Evolutionary conservation across 2,888 invertebrate genomes (phyloP).

Genomic region (Aleiodes leptofemur): DNA sequence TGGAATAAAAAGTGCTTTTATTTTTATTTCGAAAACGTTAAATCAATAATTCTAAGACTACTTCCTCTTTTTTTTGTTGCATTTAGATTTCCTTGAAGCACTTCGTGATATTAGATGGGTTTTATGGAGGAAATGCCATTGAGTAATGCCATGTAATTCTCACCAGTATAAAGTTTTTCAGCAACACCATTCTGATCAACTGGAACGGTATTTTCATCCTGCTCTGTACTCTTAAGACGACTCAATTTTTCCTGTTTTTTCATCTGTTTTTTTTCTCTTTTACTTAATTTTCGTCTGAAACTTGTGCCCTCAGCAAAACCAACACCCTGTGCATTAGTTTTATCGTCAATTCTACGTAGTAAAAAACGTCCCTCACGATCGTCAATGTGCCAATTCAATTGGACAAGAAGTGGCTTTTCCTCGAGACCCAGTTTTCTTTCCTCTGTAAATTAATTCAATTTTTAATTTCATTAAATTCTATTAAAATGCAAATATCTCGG

Average conservation of each 20-base stretch:
- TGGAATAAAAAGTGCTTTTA: not conserved
- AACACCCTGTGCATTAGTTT: conserved; percentile 82
- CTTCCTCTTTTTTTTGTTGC: not conserved
- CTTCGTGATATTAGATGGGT: not conserved
- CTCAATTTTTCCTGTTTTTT: conserved; percentile 95
- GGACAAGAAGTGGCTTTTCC: conserved; percentile 96
- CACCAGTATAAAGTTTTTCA: conserved; percentile 93
- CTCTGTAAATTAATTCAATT: conserved; percentile 77
- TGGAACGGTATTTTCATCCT: conserved; percentile 77
- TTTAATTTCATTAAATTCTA: not conserved
- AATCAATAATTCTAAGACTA: conserved; percentile 5
- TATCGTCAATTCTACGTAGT: conserved; percentile 91
- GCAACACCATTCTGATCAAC: conserved; percentile 88
- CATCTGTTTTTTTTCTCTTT: conserved; percentile 97
- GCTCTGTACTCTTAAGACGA: conserved; percentile 83
- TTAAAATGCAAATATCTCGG: not conserved
- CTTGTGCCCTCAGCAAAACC: conserved; percentile 86
- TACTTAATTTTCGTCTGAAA: conserved; percentile 95
- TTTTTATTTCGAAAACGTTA: not conserved
- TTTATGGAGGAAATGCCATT: conserved; percentile 11
- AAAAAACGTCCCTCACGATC: conserved; percentile 98
- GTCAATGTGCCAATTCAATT: conserved; percentile 99
- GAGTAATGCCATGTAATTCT: conserved; percentile 40
- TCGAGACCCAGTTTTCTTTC: conserved; percentile 93
- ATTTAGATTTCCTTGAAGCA: no score